phyloP scores from a whole-genome alignment of 2,797 vertebrate species.

The Sebastes steindachneri region DNA sequence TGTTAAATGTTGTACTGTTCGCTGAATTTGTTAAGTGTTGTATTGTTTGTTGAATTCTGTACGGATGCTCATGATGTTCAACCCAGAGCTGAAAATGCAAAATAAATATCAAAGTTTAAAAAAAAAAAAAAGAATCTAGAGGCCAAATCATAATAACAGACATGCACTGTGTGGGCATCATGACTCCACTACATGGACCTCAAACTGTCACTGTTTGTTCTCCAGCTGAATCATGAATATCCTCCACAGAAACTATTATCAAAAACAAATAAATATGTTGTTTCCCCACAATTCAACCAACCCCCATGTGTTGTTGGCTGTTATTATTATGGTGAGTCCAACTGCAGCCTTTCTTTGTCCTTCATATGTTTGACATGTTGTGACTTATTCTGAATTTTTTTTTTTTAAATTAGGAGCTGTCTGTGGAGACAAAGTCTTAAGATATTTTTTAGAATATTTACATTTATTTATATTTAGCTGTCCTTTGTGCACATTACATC shows the following conservation, averaged over 20 bases:
- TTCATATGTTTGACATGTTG: not conserved
- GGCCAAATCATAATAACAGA: not conserved
- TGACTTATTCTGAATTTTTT: not conserved
- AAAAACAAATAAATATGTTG: not conserved
- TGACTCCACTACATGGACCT: not conserved
- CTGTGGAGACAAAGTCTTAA: not conserved
- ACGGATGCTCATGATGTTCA: too few relatives aligned
- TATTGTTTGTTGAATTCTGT: too few relatives aligned
- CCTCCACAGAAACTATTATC: not conserved
- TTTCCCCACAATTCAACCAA: not conserved
- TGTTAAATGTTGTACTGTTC: too few relatives aligned
- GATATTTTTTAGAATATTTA: not conserved
- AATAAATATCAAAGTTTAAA: too few relatives aligned
- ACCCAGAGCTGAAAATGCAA: too few relatives aligned
- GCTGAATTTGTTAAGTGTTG: too few relatives aligned
- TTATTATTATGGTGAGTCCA: conserved; percentile 61
- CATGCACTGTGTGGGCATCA: not conserved
- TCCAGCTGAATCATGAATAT: not conserved
- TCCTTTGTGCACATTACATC: not conserved
- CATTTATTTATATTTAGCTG: too few relatives aligned
- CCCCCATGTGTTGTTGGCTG: not conserved
- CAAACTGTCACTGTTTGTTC: not conserved
- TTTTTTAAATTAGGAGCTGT: not conserved
- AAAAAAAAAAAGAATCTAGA: too few relatives aligned
- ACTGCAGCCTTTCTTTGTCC: conserved; percentile 40